phyloP scores from a whole-genome alignment of 2,888 invertebrate genomes.

The Drosophila gaucha region DNA sequence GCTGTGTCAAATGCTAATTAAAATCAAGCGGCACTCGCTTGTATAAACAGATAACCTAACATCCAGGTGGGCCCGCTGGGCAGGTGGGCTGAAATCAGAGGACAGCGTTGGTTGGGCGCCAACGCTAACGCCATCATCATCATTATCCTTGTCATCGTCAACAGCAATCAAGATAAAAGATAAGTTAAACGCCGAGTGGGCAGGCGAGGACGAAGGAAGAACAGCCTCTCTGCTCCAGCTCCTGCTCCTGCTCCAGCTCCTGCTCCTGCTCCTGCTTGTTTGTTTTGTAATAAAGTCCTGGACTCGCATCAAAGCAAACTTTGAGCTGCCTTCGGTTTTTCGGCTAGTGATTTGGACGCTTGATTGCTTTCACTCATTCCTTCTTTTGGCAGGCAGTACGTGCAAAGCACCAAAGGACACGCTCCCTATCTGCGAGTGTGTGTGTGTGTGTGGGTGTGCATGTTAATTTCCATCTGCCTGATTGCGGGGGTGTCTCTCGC shows the following conservation, averaged over 20 bases:
- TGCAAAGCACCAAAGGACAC: slow-evolving; percentile 69
- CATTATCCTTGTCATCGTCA: slow-evolving; percentile 81
- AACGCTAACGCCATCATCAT: slow-evolving; percentile 66
- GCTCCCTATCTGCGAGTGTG: slow-evolving; percentile 32
- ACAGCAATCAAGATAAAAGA: slow-evolving; percentile 80
- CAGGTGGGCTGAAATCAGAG: slow-evolving; percentile 59
- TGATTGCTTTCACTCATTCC: slow-evolving; percentile 74
- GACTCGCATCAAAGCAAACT: slow-evolving; percentile 74
- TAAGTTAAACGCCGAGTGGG: slow-evolving; percentile 71
- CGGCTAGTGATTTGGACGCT: slow-evolving; percentile 79
- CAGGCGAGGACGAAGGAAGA: slow-evolving; percentile 9
- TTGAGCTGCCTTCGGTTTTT: slow-evolving; percentile 59
- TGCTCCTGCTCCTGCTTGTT: slow-evolving; percentile 54
- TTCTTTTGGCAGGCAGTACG: slow-evolving; percentile 50
- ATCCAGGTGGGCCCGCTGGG: not conserved
- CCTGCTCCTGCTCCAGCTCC: not conserved
- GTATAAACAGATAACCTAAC: slow-evolving; percentile 60
- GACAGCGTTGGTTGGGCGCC: slow-evolving; percentile 27
- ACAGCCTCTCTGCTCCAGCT: no score
- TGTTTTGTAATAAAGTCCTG: slow-evolving; percentile 78
- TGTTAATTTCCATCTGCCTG: slow-evolving; percentile 78
- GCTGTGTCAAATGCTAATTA: slow-evolving; percentile 81
- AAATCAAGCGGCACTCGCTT: slow-evolving; percentile 79
- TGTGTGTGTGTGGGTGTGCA: slow-evolving; percentile 42
- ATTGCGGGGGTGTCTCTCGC: slow-evolving; percentile 59